phyloP scores from a whole-genome alignment of 2,797 vertebrate species.

The Channa striata region DNA sequence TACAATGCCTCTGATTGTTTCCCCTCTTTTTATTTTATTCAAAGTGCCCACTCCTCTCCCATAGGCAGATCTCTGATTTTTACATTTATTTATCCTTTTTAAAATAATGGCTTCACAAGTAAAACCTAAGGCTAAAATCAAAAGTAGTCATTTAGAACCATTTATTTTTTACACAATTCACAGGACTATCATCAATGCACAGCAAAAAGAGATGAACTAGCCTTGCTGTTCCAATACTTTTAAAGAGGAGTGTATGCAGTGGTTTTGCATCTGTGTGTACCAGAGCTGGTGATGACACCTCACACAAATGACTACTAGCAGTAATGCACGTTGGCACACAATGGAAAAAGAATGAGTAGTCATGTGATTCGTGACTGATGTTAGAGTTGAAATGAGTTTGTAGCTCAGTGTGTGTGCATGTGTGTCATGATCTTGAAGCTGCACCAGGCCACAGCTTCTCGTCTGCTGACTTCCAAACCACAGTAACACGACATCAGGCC shows the following conservation, averaged over 20 bases:
- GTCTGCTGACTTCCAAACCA: conserved; percentile 51
- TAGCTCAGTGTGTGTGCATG: conserved; percentile 4
- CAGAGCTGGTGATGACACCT: conserved; percentile 26
- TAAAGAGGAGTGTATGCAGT: background rate
- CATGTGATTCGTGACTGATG: conserved; percentile 49
- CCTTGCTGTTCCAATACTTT: no score
- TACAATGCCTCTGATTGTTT: no score
- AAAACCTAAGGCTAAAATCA: no score
- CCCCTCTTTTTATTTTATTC: no score
- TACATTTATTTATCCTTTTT: no score
- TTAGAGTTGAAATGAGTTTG: conserved; percentile 39
- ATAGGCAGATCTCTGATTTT: no score
- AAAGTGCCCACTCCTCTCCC: no score
- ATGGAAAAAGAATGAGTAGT: conserved; percentile 10
- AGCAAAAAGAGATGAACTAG: no score
- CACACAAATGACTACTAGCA: conserved; percentile 15
- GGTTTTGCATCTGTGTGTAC: background rate
- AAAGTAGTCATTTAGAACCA: no score
- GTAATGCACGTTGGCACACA: conserved; percentile 30
- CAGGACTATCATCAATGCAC: no score
- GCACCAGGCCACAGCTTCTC: conserved; percentile 64
- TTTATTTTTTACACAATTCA: no score
- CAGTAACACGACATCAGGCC: conserved; percentile 57
- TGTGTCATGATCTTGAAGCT: conserved; percentile 26
- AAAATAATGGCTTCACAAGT: no score